Base-by-base conservation (phyloP, 2,888 invertebrate species). In the Phortica okadai region DNA sequence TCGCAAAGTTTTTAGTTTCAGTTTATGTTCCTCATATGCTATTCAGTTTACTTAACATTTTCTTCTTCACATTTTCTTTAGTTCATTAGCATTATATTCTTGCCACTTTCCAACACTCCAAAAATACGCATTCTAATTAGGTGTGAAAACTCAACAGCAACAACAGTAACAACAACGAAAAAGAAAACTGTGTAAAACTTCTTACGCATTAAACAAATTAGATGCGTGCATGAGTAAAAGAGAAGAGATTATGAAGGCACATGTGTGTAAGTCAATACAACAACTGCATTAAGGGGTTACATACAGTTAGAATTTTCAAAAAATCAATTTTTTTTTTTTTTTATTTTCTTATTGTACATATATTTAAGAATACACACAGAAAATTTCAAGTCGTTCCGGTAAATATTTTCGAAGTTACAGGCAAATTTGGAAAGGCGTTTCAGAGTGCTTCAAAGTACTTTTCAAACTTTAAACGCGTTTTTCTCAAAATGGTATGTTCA, bases 81-180 rank as follows among this genome's bases (percentile, higher is more conserved):
- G 42, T 41, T 66, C 66, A 66, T 66, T 66, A 66, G 66, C 41
- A 33, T 42, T 42, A 21, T n/a, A 14, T 50, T 3, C 50, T 50
- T 6, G 59, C 59, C n/a, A 21, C 16, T 54, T n/a, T 10, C n/a
- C 7, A 14, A 54, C 54, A 54, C n/a, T 54, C n/a, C n/a, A 10
- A 54, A 14, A 33, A 5, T 16, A 62, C 16, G 33, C 62, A 62
- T 62, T 62, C 62, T 62, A 42, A 41, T 66, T 66, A 66, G 66
- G 66, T 66, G 42, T 41, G 42, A 42, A 66, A 66, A 66, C 16
- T 7, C 42, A 62, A 16, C 33, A 21, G 33, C 14, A 45, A 45
- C 45, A 45, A 45, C 45, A 45, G 0, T 45, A 45, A 45, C 7
- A 45, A 45, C 10, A 45, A 50, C 10, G 2, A 50, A 1, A 50